Base-by-base conservation (phyloP, 2,113 vertebrate species). In the Pollachius pollachius region DNA sequence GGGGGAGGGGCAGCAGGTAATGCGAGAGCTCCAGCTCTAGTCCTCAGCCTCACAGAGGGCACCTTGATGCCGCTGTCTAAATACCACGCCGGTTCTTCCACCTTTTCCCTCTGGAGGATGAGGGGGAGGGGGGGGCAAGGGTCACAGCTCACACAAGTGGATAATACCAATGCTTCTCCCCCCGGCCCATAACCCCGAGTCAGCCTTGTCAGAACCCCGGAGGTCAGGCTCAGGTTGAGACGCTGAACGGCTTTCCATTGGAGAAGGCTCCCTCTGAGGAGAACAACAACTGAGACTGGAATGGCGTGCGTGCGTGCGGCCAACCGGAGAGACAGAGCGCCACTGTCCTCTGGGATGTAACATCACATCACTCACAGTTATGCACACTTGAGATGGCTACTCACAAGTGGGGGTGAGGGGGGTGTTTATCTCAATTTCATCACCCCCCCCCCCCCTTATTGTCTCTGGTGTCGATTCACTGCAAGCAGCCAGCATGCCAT, bases 81-180 rank as follows among this genome's bases (percentile, higher is more conserved):
- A 30, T 77, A 72, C 68, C 73, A 65, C 61, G 63, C 72, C 16
- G 52, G 57, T 18, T 69, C 57, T 73, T 62, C 58, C 61, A 48
- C 61, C 61, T 74, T 71, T 75, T 74, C 74, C 72, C 67, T 37
- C 67, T 30, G 63, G 75, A 67, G 68, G 30, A 52, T 25, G 11
- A 27, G 70, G 41, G 75, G 11, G 41, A 58, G 52, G 74, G 54
- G 54, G 15, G 54, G 54, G 15, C n/a, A n/a, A 6, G 54, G 15
- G 54, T 67, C 71, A 15, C 37, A 41, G 37, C 37, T 41, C 37
- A 6, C 37, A 6, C 37, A 41, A 41, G 37, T 41, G 37, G 37
- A 41, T 41, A 41, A 41, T 11, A 41, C 37, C 11, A 11, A 41
- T 23, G 23, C 23, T 23, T 23, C 30, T 34, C 30, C 30, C 4